These are phyloP conservation scores for Melanitta fusca DNA, from an alignment of 2,797 vertebrate genomes.

Conservation along the genomic window DNA sequence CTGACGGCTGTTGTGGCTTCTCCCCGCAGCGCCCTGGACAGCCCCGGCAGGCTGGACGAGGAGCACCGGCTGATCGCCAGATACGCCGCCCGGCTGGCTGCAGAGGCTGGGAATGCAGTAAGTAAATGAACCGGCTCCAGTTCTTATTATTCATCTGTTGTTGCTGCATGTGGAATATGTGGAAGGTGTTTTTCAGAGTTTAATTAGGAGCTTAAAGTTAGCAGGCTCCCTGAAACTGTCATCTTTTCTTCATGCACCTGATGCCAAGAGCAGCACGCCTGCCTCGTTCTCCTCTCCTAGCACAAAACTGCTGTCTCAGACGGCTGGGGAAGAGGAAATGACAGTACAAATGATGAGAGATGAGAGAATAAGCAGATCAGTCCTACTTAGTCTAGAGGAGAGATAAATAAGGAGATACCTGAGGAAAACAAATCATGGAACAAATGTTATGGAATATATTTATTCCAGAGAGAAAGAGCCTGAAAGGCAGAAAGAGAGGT, in stretches of 20 bases:
- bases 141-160: not conserved
- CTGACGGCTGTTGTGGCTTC: not conserved
- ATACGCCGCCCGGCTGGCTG: slow-evolving; percentile 94
- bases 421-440: not conserved
- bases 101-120: slow-evolving; percentile 92
- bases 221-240: fast-evolving
- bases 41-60: slow-evolving; percentile 93
- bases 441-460: not conserved
- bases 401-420: not conserved
- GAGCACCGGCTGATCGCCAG: slow-evolving; percentile 96
- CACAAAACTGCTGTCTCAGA: not conserved
- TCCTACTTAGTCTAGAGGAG: not conserved
- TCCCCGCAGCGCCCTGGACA: slow-evolving; percentile 89
- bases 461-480: not conserved
- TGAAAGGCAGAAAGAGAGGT: not conserved
- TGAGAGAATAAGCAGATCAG: not conserved
- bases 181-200: not conserved
- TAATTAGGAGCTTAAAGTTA: not conserved
- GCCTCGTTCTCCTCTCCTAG: not conserved
- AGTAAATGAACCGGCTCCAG: slow-evolving; percentile 65
- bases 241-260: fast-evolving
- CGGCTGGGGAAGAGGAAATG: not conserved
- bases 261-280: not conserved
- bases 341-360: not conserved
- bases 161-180: fast-evolving